A percentile compares a stretch with the other conserved stretches of the same genome.
These are phyloP conservation scores for Hydrozoanthus gracilis DNA, from an alignment of 92 coral and sea anemone species.

Conservation along the genomic window DNA sequence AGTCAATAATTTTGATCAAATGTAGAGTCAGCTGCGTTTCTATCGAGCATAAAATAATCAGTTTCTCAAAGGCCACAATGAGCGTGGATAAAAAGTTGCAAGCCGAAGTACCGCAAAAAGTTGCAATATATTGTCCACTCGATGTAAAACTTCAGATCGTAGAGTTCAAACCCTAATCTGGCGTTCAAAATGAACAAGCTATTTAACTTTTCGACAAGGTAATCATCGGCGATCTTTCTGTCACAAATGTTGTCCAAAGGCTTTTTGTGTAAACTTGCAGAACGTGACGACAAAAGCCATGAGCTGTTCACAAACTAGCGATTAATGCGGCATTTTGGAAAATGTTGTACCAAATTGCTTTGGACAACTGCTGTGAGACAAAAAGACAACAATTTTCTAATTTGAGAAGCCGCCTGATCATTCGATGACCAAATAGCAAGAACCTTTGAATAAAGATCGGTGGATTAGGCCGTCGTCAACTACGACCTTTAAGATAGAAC, in stretches of 20 bases:
- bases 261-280: not conserved
- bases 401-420: conserved; percentile 9
- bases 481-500: conserved; percentile 15
- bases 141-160: not conserved
- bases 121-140: too few relatives aligned
- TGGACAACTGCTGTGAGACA: conserved; percentile 45
- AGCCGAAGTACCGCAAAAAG: not conserved
- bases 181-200: not conserved
- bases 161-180: not conserved
- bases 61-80: not conserved
- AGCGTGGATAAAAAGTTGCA: not conserved
- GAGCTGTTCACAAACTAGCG: not conserved
- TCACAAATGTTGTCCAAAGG: not conserved
- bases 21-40: not conserved
- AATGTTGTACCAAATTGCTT: conserved; percentile 23
- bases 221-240: conserved; percentile 36
- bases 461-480: not conserved
- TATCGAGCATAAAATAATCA: not conserved
- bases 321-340: not conserved
- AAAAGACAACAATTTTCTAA: conserved; percentile 14
- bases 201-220: conserved; percentile 17
- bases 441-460: not conserved
- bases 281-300: not conserved
- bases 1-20: conserved; percentile 24
- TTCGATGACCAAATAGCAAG: conserved; percentile 19